Percentiles rank a stretch among this genome's conserved stretches.
Evolutionary conservation across 2,113 vertebrate species (phyloP).

Genomic region (Daboia siamensis): DNA sequence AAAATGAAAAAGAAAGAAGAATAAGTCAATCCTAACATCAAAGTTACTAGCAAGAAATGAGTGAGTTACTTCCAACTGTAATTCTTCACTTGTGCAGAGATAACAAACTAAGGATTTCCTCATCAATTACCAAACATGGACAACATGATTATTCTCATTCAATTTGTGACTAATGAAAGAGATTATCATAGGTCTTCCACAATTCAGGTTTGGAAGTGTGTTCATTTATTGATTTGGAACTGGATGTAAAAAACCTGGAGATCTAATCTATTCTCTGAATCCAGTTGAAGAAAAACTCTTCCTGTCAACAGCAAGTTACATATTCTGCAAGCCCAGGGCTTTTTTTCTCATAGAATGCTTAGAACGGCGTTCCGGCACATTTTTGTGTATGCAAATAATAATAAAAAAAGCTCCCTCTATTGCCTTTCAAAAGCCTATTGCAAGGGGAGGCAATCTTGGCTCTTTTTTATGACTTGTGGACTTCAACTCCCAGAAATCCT

Average conservation of each 20-base stretch:
- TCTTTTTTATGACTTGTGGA: no score
- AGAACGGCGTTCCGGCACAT: no score
- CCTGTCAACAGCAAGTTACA: neutral
- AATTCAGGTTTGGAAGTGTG: neutral
- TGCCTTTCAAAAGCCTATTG: no score
- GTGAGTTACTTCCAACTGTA: neutral
- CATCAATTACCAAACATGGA: conserved; percentile 34
- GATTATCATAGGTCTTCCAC: neutral
- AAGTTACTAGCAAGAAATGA: neutral
- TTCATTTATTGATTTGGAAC: neutral
- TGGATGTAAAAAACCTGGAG: neutral
- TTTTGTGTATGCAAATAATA: no score
- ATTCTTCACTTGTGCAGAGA: conserved; percentile 31
- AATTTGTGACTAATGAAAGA: conserved; percentile 38
- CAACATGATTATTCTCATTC: neutral
- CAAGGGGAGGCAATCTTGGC: no score
- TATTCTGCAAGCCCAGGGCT: no score
- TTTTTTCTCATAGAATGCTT: no score
- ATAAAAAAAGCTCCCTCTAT: no score
- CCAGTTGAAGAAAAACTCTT: neutral
- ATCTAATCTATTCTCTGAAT: neutral
- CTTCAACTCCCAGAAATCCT: no score
- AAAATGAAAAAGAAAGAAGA: neutral
- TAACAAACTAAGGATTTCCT: conserved; percentile 20
- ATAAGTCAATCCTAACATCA: neutral